Evolutionary conservation across 2,888 invertebrate species (phyloP).

Genomic region (Diplazon laetatorius): DNA sequence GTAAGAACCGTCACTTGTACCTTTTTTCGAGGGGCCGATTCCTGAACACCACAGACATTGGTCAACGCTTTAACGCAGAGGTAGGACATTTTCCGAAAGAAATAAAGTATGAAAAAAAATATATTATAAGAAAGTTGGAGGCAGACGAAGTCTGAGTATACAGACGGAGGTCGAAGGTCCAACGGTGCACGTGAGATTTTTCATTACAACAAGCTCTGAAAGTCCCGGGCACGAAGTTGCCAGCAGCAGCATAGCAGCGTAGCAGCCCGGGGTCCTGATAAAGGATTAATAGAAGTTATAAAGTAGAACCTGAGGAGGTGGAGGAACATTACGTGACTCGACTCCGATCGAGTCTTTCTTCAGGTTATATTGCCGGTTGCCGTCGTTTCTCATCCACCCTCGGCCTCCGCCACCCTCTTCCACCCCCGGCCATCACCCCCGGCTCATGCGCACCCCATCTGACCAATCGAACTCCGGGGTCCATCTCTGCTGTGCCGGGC

Average conservation of each 20-base stretch:
- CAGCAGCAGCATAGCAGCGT: slow-evolving; percentile 49
- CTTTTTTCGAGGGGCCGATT: background rate
- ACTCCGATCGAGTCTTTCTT: slow-evolving; percentile 82
- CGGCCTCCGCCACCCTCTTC: slow-evolving; percentile 65
- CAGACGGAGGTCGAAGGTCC: slow-evolving; percentile 63
- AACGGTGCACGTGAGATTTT: slow-evolving; percentile 69
- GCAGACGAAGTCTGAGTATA: slow-evolving; percentile 41
- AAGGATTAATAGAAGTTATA: slow-evolving; percentile 83
- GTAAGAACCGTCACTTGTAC: too few relatives aligned
- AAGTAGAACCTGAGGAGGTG: slow-evolving; percentile 82
- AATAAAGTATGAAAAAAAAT: background rate
- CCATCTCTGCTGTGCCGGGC: slow-evolving; percentile 77
- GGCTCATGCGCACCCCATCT: slow-evolving; percentile 82
- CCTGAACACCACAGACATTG: background rate
- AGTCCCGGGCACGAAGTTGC: slow-evolving; percentile 64
- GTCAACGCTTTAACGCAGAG: slow-evolving; percentile 15
- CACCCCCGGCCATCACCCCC: slow-evolving; percentile 69
- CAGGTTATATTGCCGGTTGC: slow-evolving; percentile 82
- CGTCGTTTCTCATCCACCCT: slow-evolving; percentile 81
- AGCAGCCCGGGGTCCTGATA: slow-evolving; percentile 68
- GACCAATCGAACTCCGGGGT: slow-evolving; percentile 82
- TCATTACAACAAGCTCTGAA: slow-evolving; percentile 68
- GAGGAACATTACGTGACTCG: slow-evolving; percentile 82
- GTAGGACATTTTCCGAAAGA: slow-evolving; percentile 34
- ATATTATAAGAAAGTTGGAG: slow-evolving; percentile 59